Evolutionary conservation across 2,113 vertebrate genomes (phyloP), one percentile per base, ranked within the genome.

Genomic region (Eulemur rufifrons): DNA sequence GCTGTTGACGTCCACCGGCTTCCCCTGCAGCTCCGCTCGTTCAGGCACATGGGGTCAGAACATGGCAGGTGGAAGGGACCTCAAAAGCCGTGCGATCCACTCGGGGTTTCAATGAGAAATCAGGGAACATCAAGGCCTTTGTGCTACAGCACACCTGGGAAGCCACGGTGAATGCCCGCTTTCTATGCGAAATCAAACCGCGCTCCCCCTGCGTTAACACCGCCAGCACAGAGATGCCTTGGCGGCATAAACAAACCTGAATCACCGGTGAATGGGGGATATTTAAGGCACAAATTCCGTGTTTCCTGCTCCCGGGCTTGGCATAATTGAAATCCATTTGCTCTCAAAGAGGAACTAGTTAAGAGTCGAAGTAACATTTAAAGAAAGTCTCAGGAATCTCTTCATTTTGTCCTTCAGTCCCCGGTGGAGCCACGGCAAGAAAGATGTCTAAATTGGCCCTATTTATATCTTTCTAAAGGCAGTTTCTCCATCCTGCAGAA

Each of bases 31-130:
- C 0, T 1, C 14, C 0, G 9, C 0, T 0, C 25, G 4, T 0
- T 83, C 23, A 5, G 25, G 23, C 11, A 25, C 39, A 54, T 69
- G 0, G 2, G 27, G 39, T n/a, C 47, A 12, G 9, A 52, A 42
- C 47, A 8, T 0, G 3, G 84, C 17, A 20, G 54, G 61, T 20
- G 5, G 61, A 4, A 68, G 77, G 91, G 83, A 63, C 78, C 47
- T 54, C 63, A 23, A 23, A 66, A 71, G 23, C 96, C 56, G 20
- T 1, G 50, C n/a, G 39, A 88, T 20, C 94, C 73, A 91, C 83
- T 92, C 27, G 13, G 0, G 34, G 18, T 81, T 92, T 98, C 98
- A 96, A 95, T 97, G 91, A 27, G 81, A 95, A 96, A 97, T 97
- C 96, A 97, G 17, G 2, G 29, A 81, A 32, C 88, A 89, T 91